Conservation (phyloP, 2,888 invertebrate species). For the Cosmia trapezina region DNA sequence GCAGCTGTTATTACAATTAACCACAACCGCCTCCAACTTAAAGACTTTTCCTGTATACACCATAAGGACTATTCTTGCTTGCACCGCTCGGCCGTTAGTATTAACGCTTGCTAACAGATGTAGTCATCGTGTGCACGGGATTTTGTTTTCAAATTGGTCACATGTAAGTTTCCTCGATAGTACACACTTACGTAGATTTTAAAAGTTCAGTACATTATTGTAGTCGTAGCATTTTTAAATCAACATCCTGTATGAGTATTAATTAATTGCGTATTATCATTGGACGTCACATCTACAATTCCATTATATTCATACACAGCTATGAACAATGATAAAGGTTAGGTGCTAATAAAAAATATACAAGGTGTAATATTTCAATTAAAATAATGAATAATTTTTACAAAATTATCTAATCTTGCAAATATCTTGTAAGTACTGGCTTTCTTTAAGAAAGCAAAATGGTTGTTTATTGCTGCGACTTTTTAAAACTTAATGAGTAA, state of each 20-base stretch:
- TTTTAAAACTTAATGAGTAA: slow-evolving; percentile 27
- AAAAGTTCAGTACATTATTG: not conserved
- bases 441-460: slow-evolving; percentile 32
- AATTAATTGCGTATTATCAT: slow-evolving; percentile 60
- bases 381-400: slow-evolving; percentile 10
- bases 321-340: slow-evolving; percentile 46
- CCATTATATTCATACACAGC: slow-evolving; percentile 61
- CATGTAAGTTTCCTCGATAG: too few species aligned
- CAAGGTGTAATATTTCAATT: slow-evolving; percentile 59
- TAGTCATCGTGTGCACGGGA: too few species aligned
- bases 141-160: too few species aligned
- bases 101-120: too few species aligned
- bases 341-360: slow-evolving; percentile 62
- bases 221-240: slow-evolving; percentile 31
- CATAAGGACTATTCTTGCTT: too few species aligned
- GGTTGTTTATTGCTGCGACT: slow-evolving; percentile 15
- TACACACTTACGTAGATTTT: not conserved
- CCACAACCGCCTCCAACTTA: too few species aligned
- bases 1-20: too few species aligned
- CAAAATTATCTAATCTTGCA: slow-evolving; percentile 20
- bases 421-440: slow-evolving; percentile 8
- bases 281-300: slow-evolving; percentile 80
- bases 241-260: slow-evolving; percentile 54
- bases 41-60: too few species aligned
- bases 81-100: too few species aligned